These are phyloP conservation scores for Mongoloraphidia duomilia DNA, from an alignment of 2,888 invertebrate genomes.

Conservation along the genomic window DNA sequence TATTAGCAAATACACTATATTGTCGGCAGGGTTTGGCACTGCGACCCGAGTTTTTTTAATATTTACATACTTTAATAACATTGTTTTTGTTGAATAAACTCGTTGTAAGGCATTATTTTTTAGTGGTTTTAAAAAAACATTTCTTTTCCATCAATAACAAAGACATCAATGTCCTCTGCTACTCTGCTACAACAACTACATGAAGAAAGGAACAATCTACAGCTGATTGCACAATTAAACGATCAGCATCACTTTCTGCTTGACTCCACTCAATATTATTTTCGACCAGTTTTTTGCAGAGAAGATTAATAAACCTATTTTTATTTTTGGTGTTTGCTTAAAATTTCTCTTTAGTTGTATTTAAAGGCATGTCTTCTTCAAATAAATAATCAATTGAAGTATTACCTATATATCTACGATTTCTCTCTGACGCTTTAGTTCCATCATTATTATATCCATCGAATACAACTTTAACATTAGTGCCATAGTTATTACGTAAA, in stretches of 20 bases:
- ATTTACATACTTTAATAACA: conserved; percentile 5
- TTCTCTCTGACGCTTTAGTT: conserved; percentile 9
- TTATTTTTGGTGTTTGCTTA: conserved; percentile 9
- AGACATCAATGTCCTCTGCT: conserved; percentile 13
- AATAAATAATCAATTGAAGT: conserved; percentile 9
- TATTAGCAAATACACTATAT: no score
- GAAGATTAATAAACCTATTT: conserved; percentile 9
- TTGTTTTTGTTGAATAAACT: conserved; percentile 10
- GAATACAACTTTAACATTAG: conserved; percentile 7
- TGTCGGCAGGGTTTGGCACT: no score
- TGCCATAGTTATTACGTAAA: conserved; percentile 4
- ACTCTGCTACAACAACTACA: conserved; percentile 16
- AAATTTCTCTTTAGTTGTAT: conserved; percentile 10
- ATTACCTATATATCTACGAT: conserved; percentile 8
- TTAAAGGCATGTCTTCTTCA: conserved; percentile 9
- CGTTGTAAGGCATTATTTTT: conserved; percentile 9
- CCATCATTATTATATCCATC: conserved; percentile 7
- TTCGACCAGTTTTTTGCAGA: conserved; percentile 8
- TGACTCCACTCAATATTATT: conserved; percentile 10
- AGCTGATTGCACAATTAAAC: conserved; percentile 9
- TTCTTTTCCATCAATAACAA: conserved; percentile 14
- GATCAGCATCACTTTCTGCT: conserved; percentile 9
- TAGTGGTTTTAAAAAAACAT: conserved; percentile 11
- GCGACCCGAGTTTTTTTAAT: no score
- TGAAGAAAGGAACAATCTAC: conserved; percentile 9